Conservation (phyloP, 2,888 invertebrate species). For the Hipparchia sbordonii region DNA sequence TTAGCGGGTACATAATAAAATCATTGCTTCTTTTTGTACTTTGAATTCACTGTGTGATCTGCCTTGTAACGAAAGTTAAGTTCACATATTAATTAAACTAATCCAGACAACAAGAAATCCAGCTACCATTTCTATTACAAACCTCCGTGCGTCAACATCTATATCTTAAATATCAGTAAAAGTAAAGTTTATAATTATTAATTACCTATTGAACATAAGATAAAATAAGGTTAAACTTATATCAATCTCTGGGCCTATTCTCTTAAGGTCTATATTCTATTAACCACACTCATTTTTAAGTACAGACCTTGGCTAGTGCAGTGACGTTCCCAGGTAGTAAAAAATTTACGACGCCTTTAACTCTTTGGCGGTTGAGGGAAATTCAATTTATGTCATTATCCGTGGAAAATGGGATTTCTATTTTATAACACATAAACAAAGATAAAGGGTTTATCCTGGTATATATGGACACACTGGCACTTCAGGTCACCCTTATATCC, state of each 20-base stretch:
- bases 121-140: too few relatives aligned
- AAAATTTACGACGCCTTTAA: slow-evolving; percentile 40
- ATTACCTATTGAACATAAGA: too few relatives aligned
- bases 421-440: slow-evolving; percentile 24
- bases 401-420: slow-evolving; percentile 37
- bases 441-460: slow-evolving; percentile 9
- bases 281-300: neutral
- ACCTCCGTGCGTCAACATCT: too few relatives aligned
- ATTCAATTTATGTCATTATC: slow-evolving; percentile 39
- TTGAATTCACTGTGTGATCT: too few relatives aligned
- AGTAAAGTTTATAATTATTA: too few relatives aligned
- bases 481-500: slow-evolving; percentile 8
- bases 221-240: too few relatives aligned
- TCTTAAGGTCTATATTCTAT: slow-evolving; percentile 6
- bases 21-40: too few relatives aligned
- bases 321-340: slow-evolving; percentile 35
- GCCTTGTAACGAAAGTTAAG: too few relatives aligned
- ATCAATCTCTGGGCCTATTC: neutral
- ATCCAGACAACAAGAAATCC: too few relatives aligned
- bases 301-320: slow-evolving; percentile 19
- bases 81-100: too few relatives aligned
- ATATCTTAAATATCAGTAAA: too few relatives aligned
- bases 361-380: slow-evolving; percentile 34
- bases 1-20: too few relatives aligned
- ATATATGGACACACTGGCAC: neutral